Conservation (phyloP, 2,113 vertebrate species). For the Gasterosteus nipponicus region DNA sequence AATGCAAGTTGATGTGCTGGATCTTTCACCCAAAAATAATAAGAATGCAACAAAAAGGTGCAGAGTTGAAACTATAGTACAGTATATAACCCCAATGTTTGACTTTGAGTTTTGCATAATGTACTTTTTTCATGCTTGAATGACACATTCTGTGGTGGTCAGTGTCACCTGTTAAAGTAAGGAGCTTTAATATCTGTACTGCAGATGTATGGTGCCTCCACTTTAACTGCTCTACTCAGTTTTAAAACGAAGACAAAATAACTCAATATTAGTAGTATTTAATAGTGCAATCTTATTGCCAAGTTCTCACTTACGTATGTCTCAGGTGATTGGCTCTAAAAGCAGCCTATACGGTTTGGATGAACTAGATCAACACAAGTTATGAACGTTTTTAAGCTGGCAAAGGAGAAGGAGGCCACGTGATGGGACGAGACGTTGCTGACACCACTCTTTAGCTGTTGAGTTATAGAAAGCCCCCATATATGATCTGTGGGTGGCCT, state of each 20-base stretch:
- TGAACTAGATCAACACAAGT: neutral
- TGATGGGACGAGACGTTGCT: slow-evolving; percentile 55
- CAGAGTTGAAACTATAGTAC: neutral
- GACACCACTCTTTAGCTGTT: slow-evolving; percentile 50
- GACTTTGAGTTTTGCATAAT: no score
- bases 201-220: slow-evolving; percentile 40
- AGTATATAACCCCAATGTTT: neutral
- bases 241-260: slow-evolving; percentile 33
- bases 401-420: slow-evolving; percentile 5
- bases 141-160: neutral
- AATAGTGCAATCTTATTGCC: neutral
- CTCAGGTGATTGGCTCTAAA: slow-evolving; percentile 23
- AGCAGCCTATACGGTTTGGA: neutral
- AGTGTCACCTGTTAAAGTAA: slow-evolving; percentile 10
- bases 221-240: slow-evolving; percentile 41
- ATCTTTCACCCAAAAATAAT: neutral
- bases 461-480: slow-evolving; percentile 58
- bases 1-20: neutral
- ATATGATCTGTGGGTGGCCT: slow-evolving; percentile 76
- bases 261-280: neutral
- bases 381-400: slow-evolving; percentile 9
- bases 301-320: slow-evolving; percentile 25
- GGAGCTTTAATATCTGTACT: slow-evolving; percentile 19
- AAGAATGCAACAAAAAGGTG: neutral
- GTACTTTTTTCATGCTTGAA: neutral